Conservation (phyloP, 2,888 invertebrate genomes). For the Drosophila buzzatii region DNA sequence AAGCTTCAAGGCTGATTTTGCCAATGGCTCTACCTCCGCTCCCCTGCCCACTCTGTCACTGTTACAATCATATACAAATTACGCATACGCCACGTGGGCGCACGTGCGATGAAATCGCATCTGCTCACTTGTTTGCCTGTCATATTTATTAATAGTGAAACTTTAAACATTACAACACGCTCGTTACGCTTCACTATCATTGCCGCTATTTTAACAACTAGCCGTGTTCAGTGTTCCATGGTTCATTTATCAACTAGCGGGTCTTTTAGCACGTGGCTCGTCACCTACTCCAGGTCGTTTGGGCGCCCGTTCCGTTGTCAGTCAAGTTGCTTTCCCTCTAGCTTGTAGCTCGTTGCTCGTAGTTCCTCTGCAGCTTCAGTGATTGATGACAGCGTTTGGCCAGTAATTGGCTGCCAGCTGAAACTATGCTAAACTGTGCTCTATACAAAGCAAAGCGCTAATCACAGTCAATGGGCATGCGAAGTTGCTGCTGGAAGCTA, state of each 20-base stretch:
- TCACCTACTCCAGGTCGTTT: conserved; percentile 15
- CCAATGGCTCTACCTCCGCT: background rate
- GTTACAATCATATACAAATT: conserved; percentile 74
- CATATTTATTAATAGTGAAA: conserved; percentile 30
- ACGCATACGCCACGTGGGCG: conserved; percentile 64
- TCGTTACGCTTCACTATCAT: background rate
- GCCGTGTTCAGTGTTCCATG: background rate
- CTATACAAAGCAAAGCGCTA: background rate
- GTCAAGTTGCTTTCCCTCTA: background rate
- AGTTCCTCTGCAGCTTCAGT: conserved; percentile 48
- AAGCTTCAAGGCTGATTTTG: conserved; percentile 42
- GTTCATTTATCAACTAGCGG: conserved; percentile 33
- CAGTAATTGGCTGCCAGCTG: conserved; percentile 36
- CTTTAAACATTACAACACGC: conserved; percentile 30
- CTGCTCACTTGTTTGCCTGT: conserved; percentile 1
- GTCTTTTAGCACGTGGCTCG: conserved; percentile 11
- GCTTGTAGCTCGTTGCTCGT: too few relatives aligned
- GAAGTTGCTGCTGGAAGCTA: too few relatives aligned
- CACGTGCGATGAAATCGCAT: conserved; percentile 51
- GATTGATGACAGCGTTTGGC: conserved; percentile 62
- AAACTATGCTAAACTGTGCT: conserved; percentile 18
- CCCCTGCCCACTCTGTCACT: conserved; percentile 4
- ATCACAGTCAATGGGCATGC: background rate
- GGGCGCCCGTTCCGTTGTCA: conserved; percentile 28
- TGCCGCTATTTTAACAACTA: conserved; percentile 1